A percentile compares a stretch with the other conserved stretches of the same genome.
Conservation (phyloP, 2,113 vertebrate genomes). For the Ahaetulla prasina region DNA sequence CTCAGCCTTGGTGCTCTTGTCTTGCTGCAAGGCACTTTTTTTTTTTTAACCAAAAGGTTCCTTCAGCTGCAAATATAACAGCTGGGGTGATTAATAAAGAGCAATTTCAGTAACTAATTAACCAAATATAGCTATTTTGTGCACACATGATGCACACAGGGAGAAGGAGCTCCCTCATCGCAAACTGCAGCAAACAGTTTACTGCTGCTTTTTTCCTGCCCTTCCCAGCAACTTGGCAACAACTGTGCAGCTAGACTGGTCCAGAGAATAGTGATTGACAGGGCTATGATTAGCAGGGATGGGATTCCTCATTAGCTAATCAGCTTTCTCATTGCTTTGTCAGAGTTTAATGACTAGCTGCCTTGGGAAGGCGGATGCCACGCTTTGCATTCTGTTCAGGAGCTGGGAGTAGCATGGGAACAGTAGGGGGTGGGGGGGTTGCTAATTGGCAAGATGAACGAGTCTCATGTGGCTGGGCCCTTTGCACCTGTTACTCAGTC, state of each 20-base stretch:
- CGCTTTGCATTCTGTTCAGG: slow-evolving; percentile 10
- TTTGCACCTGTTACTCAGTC: not conserved
- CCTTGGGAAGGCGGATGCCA: not conserved
- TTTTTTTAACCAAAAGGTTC: not conserved
- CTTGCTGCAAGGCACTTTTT: not conserved
- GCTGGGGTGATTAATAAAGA: slow-evolving; percentile 19
- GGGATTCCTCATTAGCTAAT: slow-evolving; percentile 22
- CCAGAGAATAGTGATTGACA: slow-evolving; percentile 4
- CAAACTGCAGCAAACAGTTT: not conserved
- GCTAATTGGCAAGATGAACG: slow-evolving; percentile 3
- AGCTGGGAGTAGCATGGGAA: not conserved
- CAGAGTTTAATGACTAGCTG: slow-evolving; percentile 9
- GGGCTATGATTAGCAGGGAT: slow-evolving; percentile 8
- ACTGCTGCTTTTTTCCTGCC: not conserved
- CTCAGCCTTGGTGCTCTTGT: not conserved
- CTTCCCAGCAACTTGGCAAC: not conserved
- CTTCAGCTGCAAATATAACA: slow-evolving; percentile 1
- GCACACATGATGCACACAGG: not conserved
- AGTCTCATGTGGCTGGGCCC: not conserved
- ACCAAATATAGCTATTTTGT: not conserved
- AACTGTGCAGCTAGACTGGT: not conserved
- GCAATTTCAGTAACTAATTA: slow-evolving; percentile 12
- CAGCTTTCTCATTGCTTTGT: slow-evolving; percentile 9
- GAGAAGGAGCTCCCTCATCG: not conserved
- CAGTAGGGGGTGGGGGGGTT: not conserved